Percentiles rank a stretch among this genome's conserved stretches.
Conservation (phyloP, 2,888 invertebrate species). For the Julus scanicus region DNA sequence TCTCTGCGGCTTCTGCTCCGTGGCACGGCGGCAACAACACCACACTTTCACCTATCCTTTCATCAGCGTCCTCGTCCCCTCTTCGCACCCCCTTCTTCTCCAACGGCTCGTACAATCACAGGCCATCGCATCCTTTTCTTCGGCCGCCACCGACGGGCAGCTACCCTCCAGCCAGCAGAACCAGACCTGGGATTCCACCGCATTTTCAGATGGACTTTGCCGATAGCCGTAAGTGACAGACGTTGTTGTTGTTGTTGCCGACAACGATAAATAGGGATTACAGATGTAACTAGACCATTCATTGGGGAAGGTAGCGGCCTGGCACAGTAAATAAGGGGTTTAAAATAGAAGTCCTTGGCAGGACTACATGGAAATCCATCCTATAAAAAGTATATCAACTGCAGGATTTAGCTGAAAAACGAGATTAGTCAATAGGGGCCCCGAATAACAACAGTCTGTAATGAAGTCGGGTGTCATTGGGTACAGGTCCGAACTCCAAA, state of each 20-base stretch:
- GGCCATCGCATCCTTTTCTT: conserved; percentile 54
- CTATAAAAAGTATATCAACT: background rate
- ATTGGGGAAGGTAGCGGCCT: background rate
- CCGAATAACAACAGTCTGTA: background rate
- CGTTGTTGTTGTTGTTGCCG: background rate
- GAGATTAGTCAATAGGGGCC: background rate
- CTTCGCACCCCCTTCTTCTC: conserved; percentile 24
- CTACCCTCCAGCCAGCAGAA: background rate
- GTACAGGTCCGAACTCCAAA: too few species aligned
- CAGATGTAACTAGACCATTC: background rate
- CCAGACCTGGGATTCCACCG: conserved; percentile 42
- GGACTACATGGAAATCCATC: background rate
- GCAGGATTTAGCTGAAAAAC: background rate
- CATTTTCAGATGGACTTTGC: conserved; percentile 55
- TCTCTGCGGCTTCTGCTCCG: background rate
- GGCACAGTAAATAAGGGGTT: background rate
- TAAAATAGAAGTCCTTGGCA: background rate
- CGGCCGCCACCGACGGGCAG: conserved; percentile 38
- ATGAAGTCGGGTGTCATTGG: background rate
- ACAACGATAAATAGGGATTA: background rate
- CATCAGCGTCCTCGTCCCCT: conserved; percentile 25
- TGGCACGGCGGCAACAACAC: background rate
- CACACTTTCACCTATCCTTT: background rate
- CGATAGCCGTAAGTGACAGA: conserved; percentile 55
- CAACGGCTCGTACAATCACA: background rate